Conservation (phyloP, 1,140 invertebrate genomes). For the Penaeus indicus region DNA sequence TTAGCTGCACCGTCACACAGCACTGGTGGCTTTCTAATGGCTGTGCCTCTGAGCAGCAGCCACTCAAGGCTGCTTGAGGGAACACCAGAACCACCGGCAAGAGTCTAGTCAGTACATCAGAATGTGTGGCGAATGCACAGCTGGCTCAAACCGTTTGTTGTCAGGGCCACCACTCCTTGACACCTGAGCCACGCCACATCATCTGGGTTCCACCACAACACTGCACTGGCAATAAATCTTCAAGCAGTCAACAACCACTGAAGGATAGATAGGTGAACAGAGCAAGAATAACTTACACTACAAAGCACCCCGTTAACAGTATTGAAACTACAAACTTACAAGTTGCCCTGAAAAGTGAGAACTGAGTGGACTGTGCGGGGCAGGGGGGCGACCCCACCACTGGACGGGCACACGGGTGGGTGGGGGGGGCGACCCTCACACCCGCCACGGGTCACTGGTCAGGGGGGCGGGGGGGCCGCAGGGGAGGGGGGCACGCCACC, state of each 20-base stretch:
- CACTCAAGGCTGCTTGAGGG: no score
- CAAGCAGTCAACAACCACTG: slow-evolving; percentile 64
- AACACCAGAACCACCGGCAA: no score
- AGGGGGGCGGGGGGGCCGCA: slow-evolving; percentile 40
- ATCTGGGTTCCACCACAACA: slow-evolving; percentile 40
- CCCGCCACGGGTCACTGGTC: slow-evolving; percentile 29
- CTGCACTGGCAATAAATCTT: slow-evolving; percentile 57
- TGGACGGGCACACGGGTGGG: slow-evolving; percentile 60
- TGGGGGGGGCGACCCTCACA: slow-evolving; percentile 51
- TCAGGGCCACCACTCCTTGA: background rate
- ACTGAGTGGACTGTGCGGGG: slow-evolving; percentile 64
- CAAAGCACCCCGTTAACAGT: slow-evolving; percentile 64
- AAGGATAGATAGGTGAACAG: slow-evolving; percentile 56
- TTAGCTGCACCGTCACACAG: slow-evolving; percentile 51
- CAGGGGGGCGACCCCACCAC: slow-evolving; percentile 55
- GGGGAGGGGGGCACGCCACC: slow-evolving; percentile 38
- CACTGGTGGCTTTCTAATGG: slow-evolving; percentile 9
- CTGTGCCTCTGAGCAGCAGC: no score
- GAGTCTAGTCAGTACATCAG: no score
- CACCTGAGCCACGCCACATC: slow-evolving; percentile 30
- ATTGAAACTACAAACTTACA: slow-evolving; percentile 63
- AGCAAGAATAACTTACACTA: slow-evolving; percentile 62
- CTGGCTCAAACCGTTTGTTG: no score
- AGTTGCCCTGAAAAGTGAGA: slow-evolving; percentile 64
- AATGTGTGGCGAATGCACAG: no score